A percentile compares a stretch with the other conserved stretches of the same genome.
Evolutionary conservation across 2,888 invertebrate genomes (phyloP).

Genomic region (Morpho deidamia): DNA sequence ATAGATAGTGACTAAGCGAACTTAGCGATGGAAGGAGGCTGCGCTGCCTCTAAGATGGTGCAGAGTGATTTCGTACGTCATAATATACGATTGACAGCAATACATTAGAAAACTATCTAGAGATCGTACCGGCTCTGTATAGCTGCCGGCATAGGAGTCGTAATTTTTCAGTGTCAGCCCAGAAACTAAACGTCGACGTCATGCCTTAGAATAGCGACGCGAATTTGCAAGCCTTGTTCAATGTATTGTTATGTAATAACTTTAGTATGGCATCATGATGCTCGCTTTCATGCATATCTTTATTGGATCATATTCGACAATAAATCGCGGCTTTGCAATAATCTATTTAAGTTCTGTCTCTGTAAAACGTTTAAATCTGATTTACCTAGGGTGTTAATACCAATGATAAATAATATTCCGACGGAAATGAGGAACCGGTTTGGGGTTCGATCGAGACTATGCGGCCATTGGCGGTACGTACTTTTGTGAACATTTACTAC

Average conservation of each 20-base stretch:
- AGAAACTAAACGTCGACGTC: slow-evolving; percentile 65
- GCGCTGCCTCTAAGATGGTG: slow-evolving; percentile 43
- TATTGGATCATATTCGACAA: slow-evolving; percentile 13
- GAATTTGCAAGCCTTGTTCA: slow-evolving; percentile 13
- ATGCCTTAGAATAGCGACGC: slow-evolving; percentile 62
- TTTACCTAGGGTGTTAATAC: slow-evolving; percentile 9
- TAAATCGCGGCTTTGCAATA: slow-evolving; percentile 6
- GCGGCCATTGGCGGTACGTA: background rate
- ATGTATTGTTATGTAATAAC: slow-evolving; percentile 10
- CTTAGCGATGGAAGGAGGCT: slow-evolving; percentile 37
- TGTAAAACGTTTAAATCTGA: slow-evolving; percentile 10
- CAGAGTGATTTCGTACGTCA: slow-evolving; percentile 66
- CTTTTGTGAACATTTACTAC: too few species aligned
- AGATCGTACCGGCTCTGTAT: slow-evolving; percentile 48
- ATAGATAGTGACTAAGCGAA: slow-evolving; percentile 53
- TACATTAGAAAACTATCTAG: slow-evolving; percentile 71
- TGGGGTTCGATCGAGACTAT: slow-evolving; percentile 1
- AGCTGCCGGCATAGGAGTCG: slow-evolving; percentile 48
- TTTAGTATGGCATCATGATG: slow-evolving; percentile 8
- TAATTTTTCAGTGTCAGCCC: slow-evolving; percentile 74
- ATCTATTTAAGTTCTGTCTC: slow-evolving; percentile 9
- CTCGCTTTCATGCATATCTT: slow-evolving; percentile 11
- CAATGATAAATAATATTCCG: slow-evolving; percentile 9
- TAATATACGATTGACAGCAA: slow-evolving; percentile 71
- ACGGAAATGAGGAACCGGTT: slow-evolving; percentile 8